These are phyloP conservation scores for Phthorimaea operculella DNA, from an alignment of 1,140 invertebrate genomes.

Conservation along the genomic window DNA sequence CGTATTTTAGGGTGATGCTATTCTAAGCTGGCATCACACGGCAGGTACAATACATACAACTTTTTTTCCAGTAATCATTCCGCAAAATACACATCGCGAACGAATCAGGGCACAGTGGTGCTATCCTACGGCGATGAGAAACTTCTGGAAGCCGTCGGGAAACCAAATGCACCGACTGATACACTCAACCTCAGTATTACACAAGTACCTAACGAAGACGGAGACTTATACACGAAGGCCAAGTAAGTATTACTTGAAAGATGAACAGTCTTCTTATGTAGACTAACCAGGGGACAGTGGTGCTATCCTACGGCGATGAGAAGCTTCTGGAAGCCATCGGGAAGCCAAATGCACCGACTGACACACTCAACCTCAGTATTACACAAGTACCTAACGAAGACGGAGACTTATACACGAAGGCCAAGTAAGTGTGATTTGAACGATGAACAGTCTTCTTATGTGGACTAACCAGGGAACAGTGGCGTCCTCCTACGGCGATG, in stretches of 20 bases:
- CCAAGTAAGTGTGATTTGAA: no score
- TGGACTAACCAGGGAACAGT: conserved; percentile 66
- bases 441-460: neutral
- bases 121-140: conserved; percentile 60
- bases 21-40: no score
- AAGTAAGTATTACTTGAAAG: conserved; percentile 41
- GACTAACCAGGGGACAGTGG: conserved; percentile 67
- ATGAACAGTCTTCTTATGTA: neutral
- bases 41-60: neutral
- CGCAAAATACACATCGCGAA: conserved; percentile 67
- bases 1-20: no score
- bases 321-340: conserved; percentile 26
- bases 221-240: conserved; percentile 51
- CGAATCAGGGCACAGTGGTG: conserved; percentile 68
- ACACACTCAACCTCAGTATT: conserved; percentile 31
- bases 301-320: conserved; percentile 63
- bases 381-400: conserved; percentile 56
- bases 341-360: conserved; percentile 14
- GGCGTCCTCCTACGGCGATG: conserved; percentile 62
- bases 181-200: conserved; percentile 37
- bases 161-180: conserved; percentile 29
- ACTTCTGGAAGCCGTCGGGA: conserved; percentile 29
- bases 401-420: conserved; percentile 44
- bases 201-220: conserved; percentile 57
- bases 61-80: conserved; percentile 54